These are phyloP conservation scores for Megaustenia siamemsis DNA, from an alignment of 2,888 invertebrate species.

Conservation along the genomic window DNA sequence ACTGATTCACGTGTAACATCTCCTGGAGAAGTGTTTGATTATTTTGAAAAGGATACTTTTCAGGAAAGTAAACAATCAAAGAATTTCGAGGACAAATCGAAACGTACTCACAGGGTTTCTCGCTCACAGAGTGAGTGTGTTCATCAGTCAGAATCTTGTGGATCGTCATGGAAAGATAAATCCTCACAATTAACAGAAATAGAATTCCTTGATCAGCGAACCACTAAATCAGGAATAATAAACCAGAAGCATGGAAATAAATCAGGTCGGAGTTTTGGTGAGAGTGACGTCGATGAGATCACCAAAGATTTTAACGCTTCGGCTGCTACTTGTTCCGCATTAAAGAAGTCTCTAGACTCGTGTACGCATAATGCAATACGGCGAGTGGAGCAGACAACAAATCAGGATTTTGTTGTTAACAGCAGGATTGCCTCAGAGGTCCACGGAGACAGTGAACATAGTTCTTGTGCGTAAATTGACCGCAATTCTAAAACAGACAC, in stretches of 20 bases:
- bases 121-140: neutral
- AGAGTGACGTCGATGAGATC: neutral
- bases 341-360: neutral
- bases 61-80: neutral
- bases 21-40: neutral
- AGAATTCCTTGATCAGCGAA: conserved; percentile 12
- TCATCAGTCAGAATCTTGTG: neutral
- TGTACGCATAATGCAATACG: neutral
- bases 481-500: neutral
- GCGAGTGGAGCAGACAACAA: neutral
- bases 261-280: neutral
- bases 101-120: neutral
- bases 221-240: neutral
- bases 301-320: neutral
- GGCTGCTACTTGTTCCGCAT: neutral
- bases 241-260: neutral
- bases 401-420: conserved; percentile 1
- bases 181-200: neutral
- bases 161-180: neutral
- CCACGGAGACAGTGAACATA: neutral
- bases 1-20: neutral
- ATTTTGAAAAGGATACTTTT: neutral
- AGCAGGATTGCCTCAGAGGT: neutral
- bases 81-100: neutral
- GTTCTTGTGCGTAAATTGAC: neutral